A percentile compares a stretch with the other conserved stretches of the same genome.
These are phyloP conservation scores for Drosophila ezoana DNA, from an alignment of 2,888 invertebrate genomes.

Conservation along the genomic window DNA sequence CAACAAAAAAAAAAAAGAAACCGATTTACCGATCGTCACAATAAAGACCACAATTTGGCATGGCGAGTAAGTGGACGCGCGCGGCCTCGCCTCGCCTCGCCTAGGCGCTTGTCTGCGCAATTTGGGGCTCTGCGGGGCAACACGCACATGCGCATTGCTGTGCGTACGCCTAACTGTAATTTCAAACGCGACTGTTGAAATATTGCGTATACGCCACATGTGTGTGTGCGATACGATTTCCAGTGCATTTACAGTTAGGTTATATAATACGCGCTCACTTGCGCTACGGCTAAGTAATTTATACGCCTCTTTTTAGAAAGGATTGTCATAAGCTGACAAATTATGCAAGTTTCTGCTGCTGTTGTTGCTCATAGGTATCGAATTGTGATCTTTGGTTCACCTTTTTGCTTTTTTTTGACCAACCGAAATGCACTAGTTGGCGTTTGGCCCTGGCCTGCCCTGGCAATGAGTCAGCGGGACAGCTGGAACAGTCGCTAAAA, in stretches of 20 bases:
- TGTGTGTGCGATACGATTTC: slow-evolving; percentile 62
- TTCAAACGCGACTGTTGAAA: slow-evolving; percentile 66
- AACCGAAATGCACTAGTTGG: slow-evolving; percentile 31
- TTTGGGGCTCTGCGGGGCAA: slow-evolving; percentile 25
- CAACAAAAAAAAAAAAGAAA: slow-evolving; percentile 22
- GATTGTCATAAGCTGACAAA: slow-evolving; percentile 56
- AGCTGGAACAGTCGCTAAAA: slow-evolving; percentile 11
- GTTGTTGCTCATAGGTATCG: slow-evolving; percentile 18
- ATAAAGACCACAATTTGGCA: slow-evolving; percentile 52
- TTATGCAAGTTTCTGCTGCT: slow-evolving; percentile 43
- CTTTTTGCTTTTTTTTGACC: slow-evolving; percentile 7
- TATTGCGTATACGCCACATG: slow-evolving; percentile 74
- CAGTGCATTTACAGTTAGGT: slow-evolving; percentile 44
- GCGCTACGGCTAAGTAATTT: slow-evolving; percentile 52
- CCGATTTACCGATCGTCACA: slow-evolving; percentile 30
- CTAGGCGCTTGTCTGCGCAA: slow-evolving; percentile 14
- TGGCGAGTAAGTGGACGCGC: slow-evolving; percentile 29
- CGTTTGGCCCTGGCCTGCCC: slow-evolving; percentile 38
- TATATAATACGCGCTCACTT: slow-evolving; percentile 50
- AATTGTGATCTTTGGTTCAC: slow-evolving; percentile 20
- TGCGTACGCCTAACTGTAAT: slow-evolving; percentile 75
- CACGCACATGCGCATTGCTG: slow-evolving; percentile 67
- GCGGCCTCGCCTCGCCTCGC: slow-evolving; percentile 44
- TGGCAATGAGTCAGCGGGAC: slow-evolving; percentile 52
- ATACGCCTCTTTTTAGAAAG: slow-evolving; percentile 69